A percentile compares a stretch with the other conserved stretches of the same genome.
These are phyloP conservation scores for Subacronicta megacephala DNA, from an alignment of 2,888 invertebrate species.

Conservation along the genomic window DNA sequence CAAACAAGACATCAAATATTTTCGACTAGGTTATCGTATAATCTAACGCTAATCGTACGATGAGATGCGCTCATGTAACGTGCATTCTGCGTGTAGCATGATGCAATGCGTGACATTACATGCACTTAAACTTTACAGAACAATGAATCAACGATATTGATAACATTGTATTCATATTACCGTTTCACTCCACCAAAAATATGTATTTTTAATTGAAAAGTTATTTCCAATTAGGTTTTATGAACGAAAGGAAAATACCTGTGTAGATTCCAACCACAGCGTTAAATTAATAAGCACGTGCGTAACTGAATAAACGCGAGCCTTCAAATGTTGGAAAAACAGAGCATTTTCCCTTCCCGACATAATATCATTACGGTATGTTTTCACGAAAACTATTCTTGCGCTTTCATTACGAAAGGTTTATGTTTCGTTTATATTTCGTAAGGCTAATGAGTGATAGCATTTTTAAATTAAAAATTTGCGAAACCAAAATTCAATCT, in stretches of 20 bases:
- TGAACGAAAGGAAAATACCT: background rate
- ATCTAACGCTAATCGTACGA: too few relatives aligned
- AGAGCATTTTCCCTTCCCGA: too few relatives aligned
- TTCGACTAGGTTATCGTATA: too few relatives aligned
- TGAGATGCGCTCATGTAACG: too few relatives aligned
- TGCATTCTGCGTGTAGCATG: background rate
- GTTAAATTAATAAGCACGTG: background rate
- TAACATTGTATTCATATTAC: slow-evolving; percentile 6
- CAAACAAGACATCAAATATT: too few relatives aligned
- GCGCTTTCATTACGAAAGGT: too few relatives aligned
- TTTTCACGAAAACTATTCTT: too few relatives aligned
- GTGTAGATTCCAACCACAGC: background rate
- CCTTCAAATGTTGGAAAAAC: background rate
- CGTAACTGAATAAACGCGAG: background rate
- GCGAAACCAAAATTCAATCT: too few relatives aligned
- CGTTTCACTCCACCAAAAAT: background rate
- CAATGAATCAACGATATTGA: background rate
- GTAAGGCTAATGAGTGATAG: too few relatives aligned
- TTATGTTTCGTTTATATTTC: too few relatives aligned
- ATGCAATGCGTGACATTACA: background rate
- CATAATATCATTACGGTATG: too few relatives aligned
- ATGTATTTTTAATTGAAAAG: slow-evolving; percentile 1
- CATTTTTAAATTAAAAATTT: too few relatives aligned
- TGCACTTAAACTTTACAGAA: background rate
- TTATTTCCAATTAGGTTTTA: slow-evolving; percentile 1